A percentile compares a stretch with the other conserved stretches of the same genome.
phyloP scores from a whole-genome alignment of 2,888 invertebrate species.

The Bhutanitis thaidina region DNA sequence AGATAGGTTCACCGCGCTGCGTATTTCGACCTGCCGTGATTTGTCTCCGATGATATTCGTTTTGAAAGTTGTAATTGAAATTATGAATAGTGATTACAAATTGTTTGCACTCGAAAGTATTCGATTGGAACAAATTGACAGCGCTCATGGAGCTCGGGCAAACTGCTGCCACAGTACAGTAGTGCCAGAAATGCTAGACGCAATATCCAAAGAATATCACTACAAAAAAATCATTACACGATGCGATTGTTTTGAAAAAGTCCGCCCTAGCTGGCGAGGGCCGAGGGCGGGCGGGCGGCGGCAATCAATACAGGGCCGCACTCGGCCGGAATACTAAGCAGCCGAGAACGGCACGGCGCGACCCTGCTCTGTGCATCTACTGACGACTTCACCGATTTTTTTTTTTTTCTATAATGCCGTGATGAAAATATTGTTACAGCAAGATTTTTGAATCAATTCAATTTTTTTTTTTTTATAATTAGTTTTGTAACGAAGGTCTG shows the following conservation, averaged over 20 bases:
- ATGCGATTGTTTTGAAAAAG: slow-evolving; percentile 73
- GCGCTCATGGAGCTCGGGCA: background rate
- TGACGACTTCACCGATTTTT: slow-evolving; percentile 8
- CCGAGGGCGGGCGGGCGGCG: slow-evolving; percentile 43
- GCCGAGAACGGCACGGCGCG: slow-evolving; percentile 45
- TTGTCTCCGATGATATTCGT: no score
- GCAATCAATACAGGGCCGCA: slow-evolving; percentile 84
- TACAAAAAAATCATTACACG: slow-evolving; percentile 57
- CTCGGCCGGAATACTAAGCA: slow-evolving; percentile 81
- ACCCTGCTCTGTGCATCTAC: slow-evolving; percentile 24
- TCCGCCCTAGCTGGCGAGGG: slow-evolving; percentile 48
- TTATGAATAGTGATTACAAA: no score
- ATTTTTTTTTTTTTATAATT: no score
- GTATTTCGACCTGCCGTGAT: no score
- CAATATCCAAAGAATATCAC: slow-evolving; percentile 23
- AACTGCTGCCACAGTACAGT: background rate
- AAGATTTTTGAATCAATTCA: no score
- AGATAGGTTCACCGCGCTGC: no score
- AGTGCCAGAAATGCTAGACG: background rate
- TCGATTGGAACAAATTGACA: no score
- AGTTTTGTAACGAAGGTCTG: no score
- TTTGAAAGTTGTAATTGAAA: no score
- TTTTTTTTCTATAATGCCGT: background rate
- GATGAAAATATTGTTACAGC: no score
- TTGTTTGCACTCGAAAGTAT: no score